These are phyloP conservation scores for Didymodactylos carnosus DNA, from an alignment of 2,888 invertebrate genomes.

Conservation along the genomic window DNA sequence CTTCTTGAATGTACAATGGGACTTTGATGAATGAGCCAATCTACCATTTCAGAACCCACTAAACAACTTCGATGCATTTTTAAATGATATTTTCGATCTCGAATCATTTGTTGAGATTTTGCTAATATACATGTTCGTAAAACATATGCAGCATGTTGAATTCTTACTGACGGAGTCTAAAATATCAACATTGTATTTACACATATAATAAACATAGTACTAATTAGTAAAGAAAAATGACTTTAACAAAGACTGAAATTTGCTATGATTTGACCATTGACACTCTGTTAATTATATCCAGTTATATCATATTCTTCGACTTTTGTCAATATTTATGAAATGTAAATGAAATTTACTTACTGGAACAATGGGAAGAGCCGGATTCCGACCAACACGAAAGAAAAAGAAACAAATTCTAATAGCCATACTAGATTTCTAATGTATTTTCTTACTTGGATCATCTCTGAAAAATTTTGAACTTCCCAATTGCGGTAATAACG, in stretches of 20 bases:
- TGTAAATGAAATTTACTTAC: conserved; percentile 18
- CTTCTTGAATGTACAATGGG: conserved; percentile 43
- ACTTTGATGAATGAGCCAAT: conserved; percentile 52
- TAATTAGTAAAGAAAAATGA: not conserved
- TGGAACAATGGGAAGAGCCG: conserved; percentile 25
- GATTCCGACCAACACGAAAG: conserved; percentile 18
- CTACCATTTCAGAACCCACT: conserved; percentile 58
- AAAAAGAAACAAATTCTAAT: not conserved
- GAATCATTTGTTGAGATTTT: conserved; percentile 44
- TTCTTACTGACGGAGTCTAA: conserved; percentile 43
- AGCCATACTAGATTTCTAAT: not conserved
- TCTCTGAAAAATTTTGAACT: not conserved
- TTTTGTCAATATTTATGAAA: not conserved
- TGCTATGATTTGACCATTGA: too few species aligned
- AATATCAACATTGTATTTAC: not conserved
- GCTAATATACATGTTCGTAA: conserved; percentile 47
- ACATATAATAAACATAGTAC: not conserved
- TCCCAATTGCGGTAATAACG: conserved; percentile 1
- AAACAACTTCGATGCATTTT: conserved; percentile 29
- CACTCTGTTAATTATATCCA: too few species aligned
- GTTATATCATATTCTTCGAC: too few species aligned
- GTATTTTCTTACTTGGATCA: conserved; percentile 1
- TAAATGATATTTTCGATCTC: conserved; percentile 44
- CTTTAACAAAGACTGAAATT: too few species aligned
- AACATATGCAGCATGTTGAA: conserved; percentile 50